Conservation (phyloP, 2,113 vertebrate species). For the Hymenochirus boettgeri region DNA sequence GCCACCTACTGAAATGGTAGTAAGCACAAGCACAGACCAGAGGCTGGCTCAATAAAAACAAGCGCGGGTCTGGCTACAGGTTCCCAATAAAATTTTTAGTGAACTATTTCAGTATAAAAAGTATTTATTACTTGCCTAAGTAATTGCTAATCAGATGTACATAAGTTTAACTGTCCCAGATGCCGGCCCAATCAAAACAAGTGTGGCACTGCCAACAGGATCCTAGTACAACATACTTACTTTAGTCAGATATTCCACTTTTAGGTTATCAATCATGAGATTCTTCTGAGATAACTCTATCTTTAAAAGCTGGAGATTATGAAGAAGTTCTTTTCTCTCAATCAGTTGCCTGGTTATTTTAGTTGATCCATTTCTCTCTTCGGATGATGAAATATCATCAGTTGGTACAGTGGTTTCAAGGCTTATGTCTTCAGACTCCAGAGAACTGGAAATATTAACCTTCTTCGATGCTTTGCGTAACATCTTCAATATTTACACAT, state of each 20-base stretch:
- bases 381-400: conserved; percentile 90
- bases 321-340: conserved; percentile 86
- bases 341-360: conserved; percentile 87
- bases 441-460: conserved; percentile 82
- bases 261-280: conserved; percentile 89
- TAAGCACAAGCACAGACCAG: too few relatives aligned
- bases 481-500: conserved; percentile 58
- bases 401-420: conserved; percentile 92
- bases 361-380: conserved; percentile 74
- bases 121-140: too few relatives aligned
- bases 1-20: too few relatives aligned
- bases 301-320: conserved; percentile 83
- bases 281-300: conserved; percentile 94
- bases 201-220: too few relatives aligned
- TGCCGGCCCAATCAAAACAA: too few relatives aligned
- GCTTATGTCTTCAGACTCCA: conserved; percentile 94
- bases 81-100: too few relatives aligned
- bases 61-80: too few relatives aligned
- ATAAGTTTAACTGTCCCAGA: too few relatives aligned
- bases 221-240: conserved; percentile 53
- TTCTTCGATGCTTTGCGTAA: conserved; percentile 69
- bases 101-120: too few relatives aligned
- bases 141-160: too few relatives aligned
- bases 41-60: too few relatives aligned
- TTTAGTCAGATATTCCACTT: conserved; percentile 88